Evolutionary conservation across 2,113 vertebrate species (phyloP).

Genomic region (Erinaceus europaeus): DNA sequence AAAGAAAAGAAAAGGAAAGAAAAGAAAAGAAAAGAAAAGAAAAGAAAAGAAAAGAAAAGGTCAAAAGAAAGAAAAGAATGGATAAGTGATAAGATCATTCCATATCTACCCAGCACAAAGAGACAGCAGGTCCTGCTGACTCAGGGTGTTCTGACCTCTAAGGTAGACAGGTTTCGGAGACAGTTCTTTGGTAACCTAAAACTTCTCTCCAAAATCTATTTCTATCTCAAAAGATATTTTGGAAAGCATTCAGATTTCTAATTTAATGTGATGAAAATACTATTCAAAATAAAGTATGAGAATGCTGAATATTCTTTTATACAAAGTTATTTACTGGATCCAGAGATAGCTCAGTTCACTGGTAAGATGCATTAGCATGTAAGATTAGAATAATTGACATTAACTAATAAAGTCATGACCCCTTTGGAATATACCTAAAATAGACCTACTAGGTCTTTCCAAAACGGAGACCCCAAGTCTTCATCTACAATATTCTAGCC

Average conservation of each 20-base stretch:
- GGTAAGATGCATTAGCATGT: too few species aligned
- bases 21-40: too few species aligned
- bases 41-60: too few species aligned
- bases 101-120: not conserved
- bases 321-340: conserved; percentile 31
- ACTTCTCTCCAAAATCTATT: conserved; percentile 32
- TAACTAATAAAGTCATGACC: too few species aligned
- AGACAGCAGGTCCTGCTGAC: fast-evolving
- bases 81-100: fast-evolving
- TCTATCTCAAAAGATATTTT: conserved; percentile 46
- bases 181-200: not conserved
- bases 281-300: conserved; percentile 26
- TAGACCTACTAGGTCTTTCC: too few species aligned
- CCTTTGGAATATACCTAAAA: too few species aligned
- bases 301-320: conserved; percentile 40
- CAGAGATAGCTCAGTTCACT: conserved; percentile 15
- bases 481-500: too few species aligned
- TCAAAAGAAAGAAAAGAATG: not conserved
- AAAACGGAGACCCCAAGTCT: too few species aligned
- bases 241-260: conserved; percentile 52
- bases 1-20: too few species aligned
- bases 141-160: not conserved
- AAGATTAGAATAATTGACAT: too few species aligned
- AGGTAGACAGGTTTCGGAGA: not conserved
- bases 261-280: conserved; percentile 26